A percentile compares a stretch with the other conserved stretches of the same genome.
phyloP scores from a whole-genome alignment of 2,888 invertebrate species.

The Hofmannophila pseudospretella region DNA sequence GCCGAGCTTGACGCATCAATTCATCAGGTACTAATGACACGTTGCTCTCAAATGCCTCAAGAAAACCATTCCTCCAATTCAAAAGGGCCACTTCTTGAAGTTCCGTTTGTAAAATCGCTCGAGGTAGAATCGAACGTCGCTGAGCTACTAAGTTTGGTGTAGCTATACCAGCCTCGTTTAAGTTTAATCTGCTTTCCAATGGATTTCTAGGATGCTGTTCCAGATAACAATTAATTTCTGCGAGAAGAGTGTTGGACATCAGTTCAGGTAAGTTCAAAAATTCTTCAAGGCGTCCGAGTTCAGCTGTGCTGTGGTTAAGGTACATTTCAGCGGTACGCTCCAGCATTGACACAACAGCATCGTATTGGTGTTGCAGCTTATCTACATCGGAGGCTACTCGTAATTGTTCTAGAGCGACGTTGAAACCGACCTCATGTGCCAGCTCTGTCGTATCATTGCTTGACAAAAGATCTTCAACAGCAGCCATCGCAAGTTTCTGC shows the following conservation, averaged over 20 bases:
- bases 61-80: constrained; percentile 59
- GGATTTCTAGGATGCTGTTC: constrained; percentile 40
- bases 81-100: constrained; percentile 42
- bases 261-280: constrained; percentile 39
- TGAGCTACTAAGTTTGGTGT: constrained; percentile 11
- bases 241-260: constrained; percentile 42
- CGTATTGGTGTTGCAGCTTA: constrained; percentile 41
- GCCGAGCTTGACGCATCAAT: constrained; percentile 37
- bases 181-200: too few species aligned
- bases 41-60: constrained; percentile 52
- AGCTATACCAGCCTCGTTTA: not conserved
- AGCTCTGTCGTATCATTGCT: constrained; percentile 47
- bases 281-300: constrained; percentile 48
- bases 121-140: constrained; percentile 26
- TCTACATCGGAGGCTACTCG: constrained; percentile 40
- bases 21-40: constrained; percentile 41
- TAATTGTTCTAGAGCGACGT: constrained; percentile 51
- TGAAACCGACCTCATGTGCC: constrained; percentile 45
- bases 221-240: constrained; percentile 51
- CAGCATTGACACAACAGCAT: constrained; percentile 31
- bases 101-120: constrained; percentile 47
- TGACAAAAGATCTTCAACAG: constrained; percentile 57
- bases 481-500: constrained; percentile 53
- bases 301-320: constrained; percentile 41
- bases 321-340: constrained; percentile 39